Percentiles rank a stretch among this genome's conserved stretches.
phyloP scores from a whole-genome alignment of 2,888 invertebrate species.

The Oxycera nigricornis region DNA sequence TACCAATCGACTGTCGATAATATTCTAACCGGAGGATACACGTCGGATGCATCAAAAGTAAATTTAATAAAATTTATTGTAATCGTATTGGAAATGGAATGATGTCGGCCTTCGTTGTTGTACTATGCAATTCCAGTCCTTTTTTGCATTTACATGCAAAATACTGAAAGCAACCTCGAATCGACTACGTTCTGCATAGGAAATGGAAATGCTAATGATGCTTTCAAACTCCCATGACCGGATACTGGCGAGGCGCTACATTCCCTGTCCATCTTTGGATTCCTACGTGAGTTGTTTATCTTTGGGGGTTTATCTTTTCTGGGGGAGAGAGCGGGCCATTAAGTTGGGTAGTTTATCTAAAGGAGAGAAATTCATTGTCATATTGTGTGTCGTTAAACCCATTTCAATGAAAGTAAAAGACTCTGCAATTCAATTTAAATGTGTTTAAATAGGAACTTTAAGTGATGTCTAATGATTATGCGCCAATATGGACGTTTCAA shows the following conservation, averaged over 20 bases:
- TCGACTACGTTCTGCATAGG: slow-evolving; percentile 34
- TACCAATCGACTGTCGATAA: slow-evolving; percentile 1
- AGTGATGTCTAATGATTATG: too few relatives aligned
- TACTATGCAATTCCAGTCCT: background rate
- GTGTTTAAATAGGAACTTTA: too few relatives aligned
- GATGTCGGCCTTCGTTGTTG: background rate
- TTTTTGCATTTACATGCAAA: slow-evolving; percentile 28
- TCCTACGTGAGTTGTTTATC: slow-evolving; percentile 17
- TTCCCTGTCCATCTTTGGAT: background rate
- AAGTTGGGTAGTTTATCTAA: too few relatives aligned
- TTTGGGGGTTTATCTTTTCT: background rate
- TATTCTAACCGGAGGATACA: slow-evolving; percentile 4
- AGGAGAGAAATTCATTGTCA: too few relatives aligned
- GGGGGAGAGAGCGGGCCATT: too few relatives aligned
- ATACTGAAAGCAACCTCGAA: slow-evolving; percentile 18
- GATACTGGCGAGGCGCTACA: slow-evolving; percentile 33
- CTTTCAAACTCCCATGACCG: slow-evolving; percentile 33
- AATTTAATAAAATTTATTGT: slow-evolving; percentile 26
- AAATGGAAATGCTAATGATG: slow-evolving; percentile 39
- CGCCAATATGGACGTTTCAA: too few relatives aligned
- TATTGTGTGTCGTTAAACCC: too few relatives aligned
- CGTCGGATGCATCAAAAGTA: slow-evolving; percentile 2
- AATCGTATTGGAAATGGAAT: slow-evolving; percentile 23
- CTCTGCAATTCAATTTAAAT: too few relatives aligned
- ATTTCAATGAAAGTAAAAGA: too few relatives aligned